Evolutionary conservation across 2,888 invertebrate species (phyloP), one percentile per base, ranked within the genome.

Genomic region (Nemotelus nigrinus): DNA sequence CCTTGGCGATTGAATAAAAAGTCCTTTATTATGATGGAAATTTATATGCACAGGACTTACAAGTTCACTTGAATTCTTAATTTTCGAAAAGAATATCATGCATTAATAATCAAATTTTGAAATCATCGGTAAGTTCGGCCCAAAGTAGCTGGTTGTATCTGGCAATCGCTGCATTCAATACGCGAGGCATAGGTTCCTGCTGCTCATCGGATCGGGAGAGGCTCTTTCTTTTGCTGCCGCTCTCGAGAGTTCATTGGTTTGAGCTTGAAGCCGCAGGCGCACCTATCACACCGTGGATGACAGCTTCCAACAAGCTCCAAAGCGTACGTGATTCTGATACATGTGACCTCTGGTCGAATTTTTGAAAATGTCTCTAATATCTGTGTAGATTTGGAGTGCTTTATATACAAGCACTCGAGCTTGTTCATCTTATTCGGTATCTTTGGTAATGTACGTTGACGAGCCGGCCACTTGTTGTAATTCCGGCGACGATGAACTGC

Each of bases 281-380:
- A 0, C 91, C 92, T 76, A 95, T 88, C 79, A 95, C 94, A 79
- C 93, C 93, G 86, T 97, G 96, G 41, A 97, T 89, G 0, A 97
- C 97, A 74, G 94, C 93, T 41, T 96, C 90, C 75, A 97, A 87
- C 97, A 97, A 0, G 94, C 92, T 6, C 96, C 96, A 81, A 96
- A 92, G 88, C 96, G 90, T 79, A 96, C 89, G 85, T 96, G 93
- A 88, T 97, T 97, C 88, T 97, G 96, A 83, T 95, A 92, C 67
- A 95, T 91, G 92, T 95, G 86, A 70, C 96, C 95, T 82, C 96
- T 90, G 0, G 96, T 95, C 3, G 96, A 96, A 76, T 90, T 91
- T 84, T 93, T 94, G 82, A 97, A 94, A 55, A 93, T 92, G 80
- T 91, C 91, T 2, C 95, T 94, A 78, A 96, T 93, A 81, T 91